phyloP scores from a whole-genome alignment of 2,113 vertebrate species.

The Oenanthe oenanthe region DNA sequence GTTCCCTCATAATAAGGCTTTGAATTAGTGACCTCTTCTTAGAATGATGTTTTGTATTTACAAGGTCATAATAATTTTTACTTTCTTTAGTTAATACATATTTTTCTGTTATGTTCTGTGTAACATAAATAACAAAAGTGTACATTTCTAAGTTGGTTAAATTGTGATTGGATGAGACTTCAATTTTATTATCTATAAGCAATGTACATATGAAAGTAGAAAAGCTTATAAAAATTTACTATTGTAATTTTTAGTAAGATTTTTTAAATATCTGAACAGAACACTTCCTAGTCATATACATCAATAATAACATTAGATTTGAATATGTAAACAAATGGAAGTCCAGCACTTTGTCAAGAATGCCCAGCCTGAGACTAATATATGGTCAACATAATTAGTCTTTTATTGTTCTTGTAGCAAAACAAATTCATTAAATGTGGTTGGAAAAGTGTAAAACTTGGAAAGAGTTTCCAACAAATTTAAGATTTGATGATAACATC shows the following conservation, averaged over 20 bases:
- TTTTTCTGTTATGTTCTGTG: background rate
- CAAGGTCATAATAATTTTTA: background rate
- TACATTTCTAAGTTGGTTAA: background rate
- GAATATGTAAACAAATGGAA: conserved; percentile 39
- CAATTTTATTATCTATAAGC: background rate
- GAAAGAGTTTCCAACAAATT: conserved; percentile 52
- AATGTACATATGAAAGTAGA: background rate
- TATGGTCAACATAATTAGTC: conserved; percentile 37
- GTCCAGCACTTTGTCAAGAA: conserved; percentile 27
- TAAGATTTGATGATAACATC: background rate
- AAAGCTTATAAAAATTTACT: background rate
- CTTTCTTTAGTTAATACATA: background rate
- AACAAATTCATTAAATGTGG: conserved; percentile 47
- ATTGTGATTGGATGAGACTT: background rate
- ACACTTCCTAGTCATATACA: conserved; percentile 12
- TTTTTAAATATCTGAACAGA: conserved; percentile 40
- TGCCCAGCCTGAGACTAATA: conserved; percentile 13
- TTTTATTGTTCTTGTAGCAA: conserved; percentile 63
- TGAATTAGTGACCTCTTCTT: background rate
- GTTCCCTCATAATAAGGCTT: background rate
- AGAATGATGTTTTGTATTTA: background rate
- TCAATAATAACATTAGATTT: conserved; percentile 30
- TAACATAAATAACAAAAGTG: background rate
- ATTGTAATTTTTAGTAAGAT: background rate
- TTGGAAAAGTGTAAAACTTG: conserved; percentile 36